Evolutionary conservation across 2,888 invertebrate genomes (phyloP), one percentile per base, ranked within the genome.

Genomic region (Hoplodrina blanda): DNA sequence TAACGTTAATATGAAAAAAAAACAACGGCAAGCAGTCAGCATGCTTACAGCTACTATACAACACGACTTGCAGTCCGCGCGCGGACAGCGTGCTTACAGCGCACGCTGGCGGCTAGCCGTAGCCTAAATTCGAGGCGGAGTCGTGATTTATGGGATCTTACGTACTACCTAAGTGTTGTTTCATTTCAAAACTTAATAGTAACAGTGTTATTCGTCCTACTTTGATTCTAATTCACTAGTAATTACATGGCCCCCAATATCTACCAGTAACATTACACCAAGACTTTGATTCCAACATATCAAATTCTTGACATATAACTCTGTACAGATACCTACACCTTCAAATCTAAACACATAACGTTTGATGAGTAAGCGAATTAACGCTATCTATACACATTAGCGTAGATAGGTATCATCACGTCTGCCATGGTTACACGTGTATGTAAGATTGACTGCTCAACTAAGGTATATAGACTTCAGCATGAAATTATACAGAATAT

Each of bases 291-390:
- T 11, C 33, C 13, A 33, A 25, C 50, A 13, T 49, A 67, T 75
- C 25, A 13, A 75, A 67, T 46, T 74, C 15, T 33, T 30, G 4
- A 11, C 57, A 20, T 8, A 17, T 20, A 56, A 67, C 49, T 59
- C n/a, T 10, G 53, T 50, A 52, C 37, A 19, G 6, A 46, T 37
- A 13, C 41, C 11, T 17, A 46, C 46, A 17, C 13, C 11, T 19
- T 11, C 4, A 44, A 66, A 53, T 59, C 19, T n/a, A 33, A 75
- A 54, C 25, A 44, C 17, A 19, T 13, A 44, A 3, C 33, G 44
- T 62, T 71, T 59, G 72, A 64, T 52, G 72, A 56, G 33, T n/a
- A 37, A 63, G 15, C 13, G 44, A 60, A 64, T 77, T 64, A 64
- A n/a, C 37, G 17, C 15, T 73, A 69, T 76, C 61, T 69, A 15